Evolutionary conservation across 2,888 invertebrate genomes (phyloP).

Genomic region (Ophion obscuratus): DNA sequence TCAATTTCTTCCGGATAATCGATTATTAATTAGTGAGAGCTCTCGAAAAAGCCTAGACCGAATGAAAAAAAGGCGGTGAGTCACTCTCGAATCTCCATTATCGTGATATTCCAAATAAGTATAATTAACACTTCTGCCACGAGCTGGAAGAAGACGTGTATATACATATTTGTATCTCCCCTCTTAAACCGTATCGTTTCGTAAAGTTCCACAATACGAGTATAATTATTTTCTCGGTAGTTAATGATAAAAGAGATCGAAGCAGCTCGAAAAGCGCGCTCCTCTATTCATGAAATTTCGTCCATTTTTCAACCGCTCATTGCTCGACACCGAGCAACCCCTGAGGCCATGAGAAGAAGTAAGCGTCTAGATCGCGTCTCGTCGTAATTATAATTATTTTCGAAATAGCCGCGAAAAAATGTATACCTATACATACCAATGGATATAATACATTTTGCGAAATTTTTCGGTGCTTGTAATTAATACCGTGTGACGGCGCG

Average conservation of each 20-base stretch:
- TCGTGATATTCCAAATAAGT: not conserved
- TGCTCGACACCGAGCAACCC: slow-evolving; percentile 19
- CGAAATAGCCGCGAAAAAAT: not conserved
- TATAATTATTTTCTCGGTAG: slow-evolving; percentile 42
- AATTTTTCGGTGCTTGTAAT: slow-evolving; percentile 21
- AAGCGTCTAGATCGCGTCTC: slow-evolving; percentile 30
- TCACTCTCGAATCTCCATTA: slow-evolving; percentile 26
- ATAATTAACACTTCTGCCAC: slow-evolving; percentile 27
- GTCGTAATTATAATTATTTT: slow-evolving; percentile 30
- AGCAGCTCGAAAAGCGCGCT: not conserved
- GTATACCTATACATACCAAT: not conserved
- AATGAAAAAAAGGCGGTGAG: not conserved
- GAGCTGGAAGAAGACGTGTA: not conserved
- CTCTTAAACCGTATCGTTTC: not conserved
- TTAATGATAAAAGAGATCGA: slow-evolving; percentile 34
- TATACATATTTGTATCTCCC: not conserved
- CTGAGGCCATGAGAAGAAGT: slow-evolving; percentile 16
- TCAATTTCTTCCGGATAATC: slow-evolving; percentile 78
- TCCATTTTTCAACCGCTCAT: slow-evolving; percentile 48
- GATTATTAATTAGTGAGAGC: slow-evolving; percentile 60
- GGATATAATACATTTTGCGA: not conserved
- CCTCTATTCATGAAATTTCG: slow-evolving; percentile 26
- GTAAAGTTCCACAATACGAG: slow-evolving; percentile 6
- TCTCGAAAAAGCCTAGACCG: not conserved
- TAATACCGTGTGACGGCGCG: not conserved